Evolutionary conservation across 2,888 invertebrate genomes (phyloP).

Genomic region (Xylota segnis): DNA sequence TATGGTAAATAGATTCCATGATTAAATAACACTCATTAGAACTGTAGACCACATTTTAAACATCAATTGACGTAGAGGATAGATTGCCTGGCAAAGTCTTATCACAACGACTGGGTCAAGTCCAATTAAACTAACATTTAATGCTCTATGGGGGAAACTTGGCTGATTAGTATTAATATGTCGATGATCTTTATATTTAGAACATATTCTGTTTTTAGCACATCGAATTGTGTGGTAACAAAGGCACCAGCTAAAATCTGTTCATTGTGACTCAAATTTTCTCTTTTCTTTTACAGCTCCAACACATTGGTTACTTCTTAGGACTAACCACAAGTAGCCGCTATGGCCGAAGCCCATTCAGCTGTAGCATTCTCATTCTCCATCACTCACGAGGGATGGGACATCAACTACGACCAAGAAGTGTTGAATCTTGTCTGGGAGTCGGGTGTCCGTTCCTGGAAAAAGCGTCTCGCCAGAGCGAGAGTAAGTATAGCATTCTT

Average conservation of each 20-base stretch:
- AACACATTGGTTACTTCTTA: slow-evolving; percentile 26
- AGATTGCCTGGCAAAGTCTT: not conserved
- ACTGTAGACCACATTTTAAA: slow-evolving; percentile 9
- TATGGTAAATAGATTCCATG: not conserved
- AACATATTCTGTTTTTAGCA: not conserved
- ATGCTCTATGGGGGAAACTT: not conserved
- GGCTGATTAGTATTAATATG: slow-evolving; percentile 6
- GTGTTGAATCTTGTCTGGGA: slow-evolving; percentile 97
- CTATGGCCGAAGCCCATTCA: slow-evolving; percentile 99
- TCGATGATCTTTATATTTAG: not conserved
- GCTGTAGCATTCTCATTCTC: slow-evolving; percentile 99
- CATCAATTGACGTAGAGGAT: slow-evolving; percentile 15
- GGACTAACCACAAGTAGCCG: slow-evolving; percentile 53
- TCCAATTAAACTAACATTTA: slow-evolving; percentile 23
- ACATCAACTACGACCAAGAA: slow-evolving; percentile 98
- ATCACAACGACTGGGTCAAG: slow-evolving; percentile 15
- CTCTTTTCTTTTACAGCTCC: slow-evolving; percentile 40
- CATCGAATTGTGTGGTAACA: not conserved
- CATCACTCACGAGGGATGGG: slow-evolving; percentile 99
- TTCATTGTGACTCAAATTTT: too few relatives aligned
- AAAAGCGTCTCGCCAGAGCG: slow-evolving; percentile 95
- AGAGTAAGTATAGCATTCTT: slow-evolving; percentile 88
- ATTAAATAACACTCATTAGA: not conserved
- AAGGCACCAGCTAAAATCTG: too few relatives aligned
- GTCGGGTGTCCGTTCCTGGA: slow-evolving; percentile 97